Percentiles rank a stretch among this genome's conserved stretches.
These are phyloP conservation scores for Phacellophora camtschatica DNA, from an alignment of 30 jellyfish, hydroid and myxozoan genomes.

Conservation along the genomic window DNA sequence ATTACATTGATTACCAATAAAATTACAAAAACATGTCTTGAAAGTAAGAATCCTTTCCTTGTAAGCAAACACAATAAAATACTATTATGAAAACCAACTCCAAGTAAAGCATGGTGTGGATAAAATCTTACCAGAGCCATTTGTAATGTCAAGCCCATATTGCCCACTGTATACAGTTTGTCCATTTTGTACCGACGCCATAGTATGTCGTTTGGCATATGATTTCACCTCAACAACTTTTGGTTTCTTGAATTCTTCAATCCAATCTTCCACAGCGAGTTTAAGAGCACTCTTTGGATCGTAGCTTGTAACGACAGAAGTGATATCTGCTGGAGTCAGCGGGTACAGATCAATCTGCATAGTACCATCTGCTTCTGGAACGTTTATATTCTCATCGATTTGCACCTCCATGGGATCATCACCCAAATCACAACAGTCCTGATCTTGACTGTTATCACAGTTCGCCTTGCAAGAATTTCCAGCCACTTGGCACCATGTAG, in stretches of 20 bases:
- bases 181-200: conserved; percentile 67
- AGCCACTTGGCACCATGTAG: conserved; percentile 84
- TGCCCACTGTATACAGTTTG: conserved; percentile 85
- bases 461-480: conserved; percentile 11
- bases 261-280: conserved; percentile 87
- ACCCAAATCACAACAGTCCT: conserved; percentile 40
- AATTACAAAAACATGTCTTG: no score
- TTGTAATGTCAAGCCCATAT: conserved; percentile 77
- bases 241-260: conserved; percentile 48
- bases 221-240: conserved; percentile 78
- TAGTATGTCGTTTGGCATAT: conserved; percentile 84
- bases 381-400: conserved; percentile 71
- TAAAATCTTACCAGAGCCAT: conserved; percentile 52
- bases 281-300: conserved; percentile 77
- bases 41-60: no score
- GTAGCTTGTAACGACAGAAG: conserved; percentile 68
- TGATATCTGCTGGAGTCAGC: conserved; percentile 89
- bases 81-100: no score
- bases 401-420: conserved; percentile 90
- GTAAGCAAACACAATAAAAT: no score
- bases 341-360: conserved; percentile 92
- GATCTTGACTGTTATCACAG: conserved; percentile 2
- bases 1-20: no score
- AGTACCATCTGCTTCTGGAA: conserved; percentile 57
- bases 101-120: no score